A percentile compares a stretch with the other conserved stretches of the same genome.
phyloP scores from a whole-genome alignment of 2,888 invertebrate genomes.

The Tupiocoris notatus region DNA sequence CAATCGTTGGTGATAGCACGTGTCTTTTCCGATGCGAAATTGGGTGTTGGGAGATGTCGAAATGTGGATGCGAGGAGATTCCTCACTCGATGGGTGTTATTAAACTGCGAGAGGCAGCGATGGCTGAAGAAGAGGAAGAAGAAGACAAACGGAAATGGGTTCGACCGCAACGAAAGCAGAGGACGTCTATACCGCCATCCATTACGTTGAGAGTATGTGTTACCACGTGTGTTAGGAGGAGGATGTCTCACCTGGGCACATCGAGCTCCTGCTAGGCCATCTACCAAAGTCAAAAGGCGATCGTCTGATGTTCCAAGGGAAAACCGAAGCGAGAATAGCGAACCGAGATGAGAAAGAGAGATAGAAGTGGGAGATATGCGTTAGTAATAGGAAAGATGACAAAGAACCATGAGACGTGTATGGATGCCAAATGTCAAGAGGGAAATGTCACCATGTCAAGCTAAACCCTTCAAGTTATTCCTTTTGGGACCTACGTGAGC shows the following conservation, averaged over 20 bases:
- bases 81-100: background rate
- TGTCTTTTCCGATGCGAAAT: background rate
- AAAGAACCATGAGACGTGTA: background rate
- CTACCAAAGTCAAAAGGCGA: constrained; percentile 5
- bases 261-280: background rate
- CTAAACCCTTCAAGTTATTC: constrained; percentile 27
- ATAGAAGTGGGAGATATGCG: background rate
- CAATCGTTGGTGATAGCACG: background rate
- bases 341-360: background rate
- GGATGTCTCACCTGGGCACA: background rate
- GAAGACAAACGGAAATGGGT: background rate
- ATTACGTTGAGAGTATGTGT: background rate
- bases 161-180: background rate
- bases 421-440: constrained; percentile 13
- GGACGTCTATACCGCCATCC: background rate
- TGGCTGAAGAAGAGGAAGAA: background rate
- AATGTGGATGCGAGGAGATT: background rate
- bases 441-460: constrained; percentile 16
- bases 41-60: background rate
- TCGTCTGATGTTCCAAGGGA: constrained; percentile 1
- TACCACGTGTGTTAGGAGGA: too few relatives aligned
- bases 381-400: background rate
- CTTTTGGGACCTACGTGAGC: constrained; percentile 21
- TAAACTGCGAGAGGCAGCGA: background rate
- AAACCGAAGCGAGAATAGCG: too few relatives aligned